These are phyloP conservation scores for Pimephales promelas DNA, from an alignment of 2,113 vertebrate genomes.

Conservation along the genomic window DNA sequence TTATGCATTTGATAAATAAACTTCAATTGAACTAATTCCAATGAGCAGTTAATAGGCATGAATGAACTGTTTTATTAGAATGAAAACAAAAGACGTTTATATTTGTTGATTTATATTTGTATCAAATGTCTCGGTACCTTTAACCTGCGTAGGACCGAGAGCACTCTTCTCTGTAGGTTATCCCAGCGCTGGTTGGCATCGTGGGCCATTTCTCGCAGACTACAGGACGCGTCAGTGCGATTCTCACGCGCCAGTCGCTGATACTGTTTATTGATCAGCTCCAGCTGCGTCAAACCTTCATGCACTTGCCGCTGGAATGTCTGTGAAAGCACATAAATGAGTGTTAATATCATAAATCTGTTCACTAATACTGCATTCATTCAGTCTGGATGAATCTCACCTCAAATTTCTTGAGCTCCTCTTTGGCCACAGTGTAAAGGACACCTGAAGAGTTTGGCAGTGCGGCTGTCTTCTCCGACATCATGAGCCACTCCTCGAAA, in stretches of 20 bases:
- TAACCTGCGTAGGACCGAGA: constrained; percentile 90
- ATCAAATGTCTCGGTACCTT: constrained; percentile 76
- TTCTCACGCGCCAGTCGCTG: constrained; percentile 93
- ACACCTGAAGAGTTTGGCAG: constrained; percentile 93
- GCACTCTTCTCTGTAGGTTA: constrained; percentile 89
- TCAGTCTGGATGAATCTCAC: constrained; percentile 64
- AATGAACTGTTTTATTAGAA: background rate
- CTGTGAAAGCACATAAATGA: constrained; percentile 64
- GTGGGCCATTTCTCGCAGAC: constrained; percentile 89
- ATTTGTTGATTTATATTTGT: background rate
- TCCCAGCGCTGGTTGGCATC: constrained; percentile 96
- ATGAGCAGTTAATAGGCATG: too few species aligned
- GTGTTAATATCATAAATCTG: background rate
- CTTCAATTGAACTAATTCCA: too few species aligned
- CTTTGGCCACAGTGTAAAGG: constrained; percentile 93
- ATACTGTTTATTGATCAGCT: constrained; percentile 97
- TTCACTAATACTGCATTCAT: background rate
- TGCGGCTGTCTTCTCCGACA: constrained; percentile 88
- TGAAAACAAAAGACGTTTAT: constrained; percentile 5
- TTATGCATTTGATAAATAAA: too few species aligned
- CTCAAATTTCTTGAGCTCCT: constrained; percentile 98
- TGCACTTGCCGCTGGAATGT: constrained; percentile 94
- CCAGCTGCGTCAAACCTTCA: constrained; percentile 92
- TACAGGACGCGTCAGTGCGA: constrained; percentile 86
- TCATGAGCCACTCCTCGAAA: constrained; percentile 90